These are phyloP conservation scores for Frieseomelitta varia DNA, from an alignment of 1,140 invertebrate genomes.

Conservation along the genomic window DNA sequence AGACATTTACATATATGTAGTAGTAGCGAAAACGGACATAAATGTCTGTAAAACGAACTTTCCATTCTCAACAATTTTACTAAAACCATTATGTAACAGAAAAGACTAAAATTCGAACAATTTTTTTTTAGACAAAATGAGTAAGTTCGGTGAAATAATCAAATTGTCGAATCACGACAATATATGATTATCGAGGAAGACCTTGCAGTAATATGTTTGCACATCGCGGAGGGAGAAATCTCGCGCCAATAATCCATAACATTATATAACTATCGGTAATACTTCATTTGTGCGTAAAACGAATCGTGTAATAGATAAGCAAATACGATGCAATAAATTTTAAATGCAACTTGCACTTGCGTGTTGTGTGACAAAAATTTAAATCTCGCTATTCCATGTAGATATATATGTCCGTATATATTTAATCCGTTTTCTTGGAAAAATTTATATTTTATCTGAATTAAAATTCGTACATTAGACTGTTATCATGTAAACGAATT, in stretches of 20 bases:
- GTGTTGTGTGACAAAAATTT: background rate
- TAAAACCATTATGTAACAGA: background rate
- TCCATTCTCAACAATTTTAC: background rate
- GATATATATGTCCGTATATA: background rate
- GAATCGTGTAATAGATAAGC: background rate
- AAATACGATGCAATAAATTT: background rate
- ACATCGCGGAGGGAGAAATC: conserved; percentile 58
- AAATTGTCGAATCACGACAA: conserved; percentile 25
- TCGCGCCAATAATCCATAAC: conserved; percentile 53
- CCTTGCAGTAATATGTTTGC: conserved; percentile 54
- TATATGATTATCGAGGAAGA: conserved; percentile 40
- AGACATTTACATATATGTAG: too few species aligned
- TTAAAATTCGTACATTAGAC: too few species aligned
- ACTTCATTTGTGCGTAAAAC: background rate
- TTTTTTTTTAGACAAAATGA: background rate
- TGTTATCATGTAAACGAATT: background rate
- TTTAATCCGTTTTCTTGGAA: background rate
- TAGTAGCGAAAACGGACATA: background rate
- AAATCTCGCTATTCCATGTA: background rate
- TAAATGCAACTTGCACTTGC: background rate
- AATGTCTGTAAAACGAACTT: background rate
- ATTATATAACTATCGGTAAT: conserved; percentile 50
- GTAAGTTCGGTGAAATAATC: background rate
- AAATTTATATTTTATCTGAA: too few species aligned
- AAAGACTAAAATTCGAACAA: background rate